phyloP scores from a whole-genome alignment of 2,797 vertebrate species.

The Rousettus madagascariensis region DNA sequence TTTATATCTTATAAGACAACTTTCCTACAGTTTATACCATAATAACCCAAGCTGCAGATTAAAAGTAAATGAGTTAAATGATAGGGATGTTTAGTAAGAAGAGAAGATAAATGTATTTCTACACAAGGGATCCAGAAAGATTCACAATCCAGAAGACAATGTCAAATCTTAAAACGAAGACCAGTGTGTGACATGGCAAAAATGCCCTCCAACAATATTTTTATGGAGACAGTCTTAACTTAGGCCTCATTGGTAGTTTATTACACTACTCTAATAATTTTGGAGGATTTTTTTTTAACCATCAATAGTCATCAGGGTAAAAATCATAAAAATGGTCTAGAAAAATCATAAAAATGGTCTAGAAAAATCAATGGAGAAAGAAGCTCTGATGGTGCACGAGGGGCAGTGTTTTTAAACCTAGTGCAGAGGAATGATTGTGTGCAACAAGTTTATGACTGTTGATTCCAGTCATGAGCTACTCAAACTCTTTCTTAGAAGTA shows the following conservation, averaged over 20 bases:
- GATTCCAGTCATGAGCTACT: neutral
- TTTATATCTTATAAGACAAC: neutral
- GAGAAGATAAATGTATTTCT: neutral
- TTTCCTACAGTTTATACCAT: neutral
- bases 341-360: neutral
- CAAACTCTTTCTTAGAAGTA: neutral
- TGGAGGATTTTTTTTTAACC: neutral
- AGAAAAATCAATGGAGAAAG: neutral
- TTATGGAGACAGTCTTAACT: neutral
- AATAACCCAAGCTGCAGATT: neutral
- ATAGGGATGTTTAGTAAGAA: neutral
- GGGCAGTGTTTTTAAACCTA: neutral
- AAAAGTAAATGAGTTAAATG: neutral
- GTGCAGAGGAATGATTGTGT: neutral
- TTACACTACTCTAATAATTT: neutral
- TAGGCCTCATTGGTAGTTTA: neutral
- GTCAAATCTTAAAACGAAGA: neutral
- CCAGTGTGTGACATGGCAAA: neutral
- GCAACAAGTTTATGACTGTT: neutral
- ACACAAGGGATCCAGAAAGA: neutral
- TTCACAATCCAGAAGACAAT: neutral
- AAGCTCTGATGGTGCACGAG: neutral
- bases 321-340: neutral
- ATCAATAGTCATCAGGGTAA: neutral
- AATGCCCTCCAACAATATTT: accelerated